Conservation (phyloP, 2,797 vertebrate species). For the Distichodus sexfasciatus region DNA sequence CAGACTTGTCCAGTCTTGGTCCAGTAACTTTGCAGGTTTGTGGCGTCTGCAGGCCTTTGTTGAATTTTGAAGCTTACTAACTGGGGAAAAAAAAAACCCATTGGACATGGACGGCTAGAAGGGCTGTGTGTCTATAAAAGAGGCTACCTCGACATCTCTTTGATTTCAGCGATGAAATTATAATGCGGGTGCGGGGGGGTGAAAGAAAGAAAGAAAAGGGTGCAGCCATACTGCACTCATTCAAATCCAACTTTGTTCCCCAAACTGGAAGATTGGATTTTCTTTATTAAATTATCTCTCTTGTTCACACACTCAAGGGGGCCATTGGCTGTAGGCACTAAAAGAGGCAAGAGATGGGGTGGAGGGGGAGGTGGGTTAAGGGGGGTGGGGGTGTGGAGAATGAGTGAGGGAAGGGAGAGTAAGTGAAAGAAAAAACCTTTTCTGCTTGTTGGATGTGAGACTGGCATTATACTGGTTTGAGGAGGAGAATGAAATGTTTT, state of each 20-base stretch:
- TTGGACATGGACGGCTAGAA: constrained; percentile 8
- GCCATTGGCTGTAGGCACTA: constrained; percentile 82
- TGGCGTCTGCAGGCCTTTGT: constrained; percentile 6
- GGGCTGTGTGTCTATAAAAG: constrained; percentile 50
- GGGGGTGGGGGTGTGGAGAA: constrained; percentile 51
- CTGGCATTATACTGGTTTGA: constrained; percentile 76
- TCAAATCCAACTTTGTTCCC: constrained; percentile 81
- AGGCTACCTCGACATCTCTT: constrained; percentile 65
- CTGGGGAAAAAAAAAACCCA: constrained; percentile 5
- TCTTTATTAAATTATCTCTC: constrained; percentile 88
- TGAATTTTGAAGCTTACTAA: constrained; percentile 23
- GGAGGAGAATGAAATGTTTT: constrained; percentile 90
- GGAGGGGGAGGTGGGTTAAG: constrained; percentile 60
- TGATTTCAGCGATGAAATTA: constrained; percentile 78
- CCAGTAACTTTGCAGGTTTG: constrained; percentile 22
- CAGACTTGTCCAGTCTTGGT: constrained; percentile 21
- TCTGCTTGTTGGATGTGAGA: constrained; percentile 77
- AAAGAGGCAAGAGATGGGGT: constrained; percentile 67
- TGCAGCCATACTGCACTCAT: constrained; percentile 74
- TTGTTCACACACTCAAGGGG: constrained; percentile 97
- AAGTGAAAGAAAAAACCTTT: constrained; percentile 69
- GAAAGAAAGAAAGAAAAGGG: constrained; percentile 59
- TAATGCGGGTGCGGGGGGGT: constrained; percentile 57
- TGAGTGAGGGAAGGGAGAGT: constrained; percentile 60
- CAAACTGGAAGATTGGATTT: constrained; percentile 85